Conservation (phyloP, 2,888 invertebrate genomes). For the Drosophila lutescens region DNA sequence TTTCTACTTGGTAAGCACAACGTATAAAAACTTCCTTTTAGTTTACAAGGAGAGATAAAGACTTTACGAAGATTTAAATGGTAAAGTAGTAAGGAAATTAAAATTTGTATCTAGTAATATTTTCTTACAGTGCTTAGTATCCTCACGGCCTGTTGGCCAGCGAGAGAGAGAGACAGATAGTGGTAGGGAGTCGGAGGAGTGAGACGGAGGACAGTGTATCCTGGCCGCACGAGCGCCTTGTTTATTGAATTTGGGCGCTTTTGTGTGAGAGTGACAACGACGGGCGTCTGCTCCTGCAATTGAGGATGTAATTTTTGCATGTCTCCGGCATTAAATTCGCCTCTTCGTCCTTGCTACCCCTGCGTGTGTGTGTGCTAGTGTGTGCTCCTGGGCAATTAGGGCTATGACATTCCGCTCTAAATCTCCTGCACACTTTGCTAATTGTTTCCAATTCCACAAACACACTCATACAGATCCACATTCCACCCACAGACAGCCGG, state of each 20-base stretch:
- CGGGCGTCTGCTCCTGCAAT: conserved; percentile 53
- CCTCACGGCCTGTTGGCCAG: conserved; percentile 52
- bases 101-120: too few relatives aligned
- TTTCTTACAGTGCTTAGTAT: conserved; percentile 25
- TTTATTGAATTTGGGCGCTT: conserved; percentile 72
- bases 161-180: neutral
- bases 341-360: neutral
- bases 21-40: too few relatives aligned
- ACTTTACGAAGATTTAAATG: too few relatives aligned
- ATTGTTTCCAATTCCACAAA: conserved; percentile 75
- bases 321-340: conserved; percentile 72
- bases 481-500: conserved; percentile 13
- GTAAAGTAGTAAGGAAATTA: too few relatives aligned
- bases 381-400: conserved; percentile 65
- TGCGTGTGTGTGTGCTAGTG: conserved; percentile 31
- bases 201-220: conserved; percentile 29
- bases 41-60: too few relatives aligned
- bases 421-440: conserved; percentile 76
- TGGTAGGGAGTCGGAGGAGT: neutral
- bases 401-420: conserved; percentile 75
- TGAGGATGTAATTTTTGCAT: conserved; percentile 78
- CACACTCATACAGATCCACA: conserved; percentile 7
- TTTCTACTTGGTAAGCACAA: too few relatives aligned
- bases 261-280: conserved; percentile 55
- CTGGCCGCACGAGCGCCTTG: conserved; percentile 71